Evolutionary conservation across 1,140 invertebrate species (phyloP).

Genomic region (Hirudo medicinalis): DNA sequence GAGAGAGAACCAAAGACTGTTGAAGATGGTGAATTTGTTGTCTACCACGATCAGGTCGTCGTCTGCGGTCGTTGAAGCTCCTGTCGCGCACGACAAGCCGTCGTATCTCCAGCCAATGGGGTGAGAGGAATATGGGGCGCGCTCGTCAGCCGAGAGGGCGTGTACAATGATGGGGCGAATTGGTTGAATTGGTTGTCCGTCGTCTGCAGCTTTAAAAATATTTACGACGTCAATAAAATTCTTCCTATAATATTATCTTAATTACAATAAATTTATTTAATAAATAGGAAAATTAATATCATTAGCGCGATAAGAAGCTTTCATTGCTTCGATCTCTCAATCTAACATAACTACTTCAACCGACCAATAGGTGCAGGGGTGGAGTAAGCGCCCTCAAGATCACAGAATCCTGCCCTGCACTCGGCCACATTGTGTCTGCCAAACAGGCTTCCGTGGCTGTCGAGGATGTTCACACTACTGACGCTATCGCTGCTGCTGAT

Average conservation of each 20-base stretch:
- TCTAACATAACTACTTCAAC: constrained; percentile 42
- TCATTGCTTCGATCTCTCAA: no score
- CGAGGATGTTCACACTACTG: not conserved
- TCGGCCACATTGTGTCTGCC: not conserved
- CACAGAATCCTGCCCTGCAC: no score
- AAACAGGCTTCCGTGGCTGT: not conserved
- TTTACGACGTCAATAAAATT: no score
- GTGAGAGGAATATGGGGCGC: constrained; percentile 63
- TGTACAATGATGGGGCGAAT: no score
- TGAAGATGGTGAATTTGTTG: constrained; percentile 71
- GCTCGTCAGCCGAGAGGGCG: constrained; percentile 60
- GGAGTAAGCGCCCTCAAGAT: no score
- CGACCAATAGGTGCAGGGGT: no score
- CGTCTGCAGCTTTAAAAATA: no score
- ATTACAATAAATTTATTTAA: no score
- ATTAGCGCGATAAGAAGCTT: no score
- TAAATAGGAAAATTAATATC: no score
- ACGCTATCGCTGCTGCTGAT: not conserved
- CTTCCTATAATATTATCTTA: no score
- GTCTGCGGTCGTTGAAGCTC: constrained; percentile 23
- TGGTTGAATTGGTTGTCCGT: no score
- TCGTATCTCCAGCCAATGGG: constrained; percentile 54
- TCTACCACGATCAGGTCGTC: constrained; percentile 51
- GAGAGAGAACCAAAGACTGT: constrained; percentile 66
- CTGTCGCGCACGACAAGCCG: constrained; percentile 47